phyloP scores from a whole-genome alignment of 2,888 invertebrate species.

The Caprella mutica region DNA sequence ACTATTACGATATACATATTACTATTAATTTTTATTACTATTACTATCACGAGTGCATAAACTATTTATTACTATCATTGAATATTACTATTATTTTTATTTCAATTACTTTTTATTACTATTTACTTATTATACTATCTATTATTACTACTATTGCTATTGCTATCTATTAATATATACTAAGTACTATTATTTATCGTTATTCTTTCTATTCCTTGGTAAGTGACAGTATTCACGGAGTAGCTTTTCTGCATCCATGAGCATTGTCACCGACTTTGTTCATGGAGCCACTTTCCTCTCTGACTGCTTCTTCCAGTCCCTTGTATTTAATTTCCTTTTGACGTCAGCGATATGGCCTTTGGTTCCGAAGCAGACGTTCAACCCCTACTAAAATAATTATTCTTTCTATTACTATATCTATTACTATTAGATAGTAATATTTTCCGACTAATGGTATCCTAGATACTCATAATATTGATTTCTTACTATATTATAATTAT shows the following conservation, averaged over 20 bases:
- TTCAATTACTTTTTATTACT: background rate
- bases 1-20: background rate
- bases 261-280: no score
- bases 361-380: no score
- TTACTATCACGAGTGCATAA: background rate
- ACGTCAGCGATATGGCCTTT: no score
- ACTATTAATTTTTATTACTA: background rate
- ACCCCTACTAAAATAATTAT: constrained; percentile 8
- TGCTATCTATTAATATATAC: background rate
- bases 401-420: constrained; percentile 12
- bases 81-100: background rate
- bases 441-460: no score
- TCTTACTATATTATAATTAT: background rate
- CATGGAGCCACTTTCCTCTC: no score
- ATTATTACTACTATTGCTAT: constrained; percentile 1
- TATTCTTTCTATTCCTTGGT: background rate
- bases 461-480: no score
- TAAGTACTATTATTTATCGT: background rate
- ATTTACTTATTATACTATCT: background rate
- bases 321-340: no score
- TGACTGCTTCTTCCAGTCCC: no score
- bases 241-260: no score
- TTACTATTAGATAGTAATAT: no score
- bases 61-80: background rate
- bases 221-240: no score